A percentile compares a stretch with the other conserved stretches of the same genome.
These are phyloP conservation scores for Eretmocerus hayati DNA, from an alignment of 2,888 invertebrate species.

Conservation along the genomic window DNA sequence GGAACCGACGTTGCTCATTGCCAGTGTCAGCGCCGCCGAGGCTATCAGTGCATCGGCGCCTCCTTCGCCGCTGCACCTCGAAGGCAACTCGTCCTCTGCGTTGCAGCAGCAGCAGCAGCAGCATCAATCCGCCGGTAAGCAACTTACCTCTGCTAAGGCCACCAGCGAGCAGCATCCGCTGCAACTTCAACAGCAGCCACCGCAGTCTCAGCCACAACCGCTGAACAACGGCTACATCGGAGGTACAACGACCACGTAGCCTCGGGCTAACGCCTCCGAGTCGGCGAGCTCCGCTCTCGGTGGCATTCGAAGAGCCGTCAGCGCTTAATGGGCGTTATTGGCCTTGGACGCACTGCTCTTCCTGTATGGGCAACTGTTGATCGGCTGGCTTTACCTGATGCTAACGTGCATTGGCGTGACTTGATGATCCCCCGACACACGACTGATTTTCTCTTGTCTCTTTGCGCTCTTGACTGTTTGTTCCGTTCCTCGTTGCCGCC, in stretches of 20 bases:
- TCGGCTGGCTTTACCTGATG: background rate
- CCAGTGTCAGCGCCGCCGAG: background rate
- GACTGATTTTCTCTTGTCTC: no score
- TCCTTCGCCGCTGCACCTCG: background rate
- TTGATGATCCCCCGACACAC: background rate
- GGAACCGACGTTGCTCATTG: constrained; percentile 11
- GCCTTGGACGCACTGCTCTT: background rate
- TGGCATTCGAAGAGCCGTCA: constrained; percentile 21
- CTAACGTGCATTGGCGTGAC: background rate
- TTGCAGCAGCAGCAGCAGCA: background rate
- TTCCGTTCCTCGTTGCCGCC: no score
- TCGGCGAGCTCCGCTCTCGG: constrained; percentile 7
- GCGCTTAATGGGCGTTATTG: constrained; percentile 6
- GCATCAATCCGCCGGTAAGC: background rate
- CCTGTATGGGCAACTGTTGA: background rate
- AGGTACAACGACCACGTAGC: constrained; percentile 37
- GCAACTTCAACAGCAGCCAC: constrained; percentile 11
- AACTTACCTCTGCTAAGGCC: constrained; percentile 20
- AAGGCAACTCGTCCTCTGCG: background rate
- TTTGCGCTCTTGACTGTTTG: no score
- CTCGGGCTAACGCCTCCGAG: constrained; percentile 17
- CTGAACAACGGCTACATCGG: constrained; percentile 43
- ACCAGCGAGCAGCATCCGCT: constrained; percentile 22
- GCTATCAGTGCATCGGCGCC: constrained; percentile 3
- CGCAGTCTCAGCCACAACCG: background rate